Base-by-base conservation (phyloP, 2,888 invertebrate genomes). In the Drosophila macrothrix region DNA sequence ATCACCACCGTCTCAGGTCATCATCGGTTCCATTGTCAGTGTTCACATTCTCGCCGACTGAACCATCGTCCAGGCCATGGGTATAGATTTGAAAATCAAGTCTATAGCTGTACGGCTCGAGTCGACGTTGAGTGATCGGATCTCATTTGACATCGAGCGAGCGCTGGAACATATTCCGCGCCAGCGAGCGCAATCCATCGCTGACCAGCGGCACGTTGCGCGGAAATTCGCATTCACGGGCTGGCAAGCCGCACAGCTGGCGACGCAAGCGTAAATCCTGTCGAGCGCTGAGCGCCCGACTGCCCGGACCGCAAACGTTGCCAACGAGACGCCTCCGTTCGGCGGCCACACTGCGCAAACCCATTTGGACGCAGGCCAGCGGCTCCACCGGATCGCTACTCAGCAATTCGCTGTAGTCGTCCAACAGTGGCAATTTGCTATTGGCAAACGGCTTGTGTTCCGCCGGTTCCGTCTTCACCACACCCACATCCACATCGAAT, bases 261-360 rank as follows among this genome's bases (percentile, higher is more conserved):
- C 96, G 94, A 12, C 96, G 94, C 71, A 97, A 94, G 35, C 96
- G 96, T 68, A 97, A 94, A 92, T 98, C 98, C 61, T 96, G 94
- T 25, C 97, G 94, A 10, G 97, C 97, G 81, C 96, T 96, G 56
- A 97, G 93, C 0, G 97, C 97, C 22, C 96, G 94, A 35, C 96
- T 96, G 84, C 95, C 96, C 52, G 96, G 95, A 61, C 97, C 97
- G 25, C 97, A 97, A 52, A 96, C 95, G 88, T 95, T 95, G 72
- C 95, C 95, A 78, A 97, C 94, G 4, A 96, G 89, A 55, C 94
- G 94, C 58, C 95, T 95, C 16, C 96, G 94, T 71, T 95, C 94
- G n/a, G 94, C 94, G 73, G 94, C 94, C 31, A 95, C 94, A 75
- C 95, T 94, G 65, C 95, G 93, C 56, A 95, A 93, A 1, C 95